Conservation (phyloP, 2,113 vertebrate species). For the Genyomyrus donnyi region DNA sequence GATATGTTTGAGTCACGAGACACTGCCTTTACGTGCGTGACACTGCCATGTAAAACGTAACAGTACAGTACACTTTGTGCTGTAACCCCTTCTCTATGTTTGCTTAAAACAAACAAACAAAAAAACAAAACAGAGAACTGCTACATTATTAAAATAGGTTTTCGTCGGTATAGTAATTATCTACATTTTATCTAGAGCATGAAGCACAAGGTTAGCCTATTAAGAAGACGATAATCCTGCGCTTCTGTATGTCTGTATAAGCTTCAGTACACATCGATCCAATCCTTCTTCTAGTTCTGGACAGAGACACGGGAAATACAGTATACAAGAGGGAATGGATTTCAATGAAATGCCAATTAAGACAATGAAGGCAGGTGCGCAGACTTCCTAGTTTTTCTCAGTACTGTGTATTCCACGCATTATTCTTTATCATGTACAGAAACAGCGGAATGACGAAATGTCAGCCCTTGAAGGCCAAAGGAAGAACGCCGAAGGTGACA, state of each 20-base stretch:
- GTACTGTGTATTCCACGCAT: background rate
- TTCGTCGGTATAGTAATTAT: background rate
- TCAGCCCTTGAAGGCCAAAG: background rate
- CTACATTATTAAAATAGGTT: background rate
- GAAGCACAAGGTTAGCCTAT: background rate
- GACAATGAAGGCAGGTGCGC: background rate
- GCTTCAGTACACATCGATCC: background rate
- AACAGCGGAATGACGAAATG: background rate
- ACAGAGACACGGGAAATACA: background rate
- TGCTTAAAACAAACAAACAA: background rate
- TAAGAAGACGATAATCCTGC: background rate
- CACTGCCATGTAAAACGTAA: too few species aligned
- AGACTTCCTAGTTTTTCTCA: background rate
- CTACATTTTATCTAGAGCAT: background rate
- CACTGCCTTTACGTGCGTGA: too few species aligned
- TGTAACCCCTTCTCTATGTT: too few species aligned
- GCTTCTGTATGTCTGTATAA: background rate
- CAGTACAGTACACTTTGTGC: too few species aligned
- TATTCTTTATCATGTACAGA: constrained; percentile 35
- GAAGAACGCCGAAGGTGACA: constrained; percentile 36
- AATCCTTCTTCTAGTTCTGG: background rate
- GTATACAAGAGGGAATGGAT: background rate
- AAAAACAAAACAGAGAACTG: background rate
- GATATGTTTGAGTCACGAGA: too few species aligned
- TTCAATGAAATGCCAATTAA: background rate